phyloP scores from a whole-genome alignment of 1,140 invertebrate species.

The Halictus rubicundus region DNA sequence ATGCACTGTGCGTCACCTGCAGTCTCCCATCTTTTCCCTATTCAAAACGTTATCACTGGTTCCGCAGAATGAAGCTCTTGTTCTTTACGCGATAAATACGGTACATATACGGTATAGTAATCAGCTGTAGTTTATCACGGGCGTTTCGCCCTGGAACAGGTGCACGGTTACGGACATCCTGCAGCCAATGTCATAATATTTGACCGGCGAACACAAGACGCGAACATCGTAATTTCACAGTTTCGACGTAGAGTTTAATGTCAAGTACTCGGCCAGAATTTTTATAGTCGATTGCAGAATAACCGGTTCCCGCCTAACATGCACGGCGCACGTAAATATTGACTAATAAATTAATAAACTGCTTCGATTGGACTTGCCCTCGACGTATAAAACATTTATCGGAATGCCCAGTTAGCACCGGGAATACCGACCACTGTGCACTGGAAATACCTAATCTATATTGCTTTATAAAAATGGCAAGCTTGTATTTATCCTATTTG shows the following conservation, averaged over 20 bases:
- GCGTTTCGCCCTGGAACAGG: not conserved
- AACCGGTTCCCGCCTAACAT: not conserved
- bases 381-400: too few relatives aligned
- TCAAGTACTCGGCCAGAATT: not conserved
- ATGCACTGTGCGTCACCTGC: too few relatives aligned
- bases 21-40: not conserved
- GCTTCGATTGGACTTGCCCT: too few relatives aligned
- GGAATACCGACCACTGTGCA: too few relatives aligned
- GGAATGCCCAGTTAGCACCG: too few relatives aligned
- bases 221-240: not conserved
- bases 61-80: conserved; percentile 2
- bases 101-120: not conserved
- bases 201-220: not conserved
- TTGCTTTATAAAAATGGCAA: too few relatives aligned
- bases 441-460: too few relatives aligned
- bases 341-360: not conserved
- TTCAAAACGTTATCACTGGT: not conserved
- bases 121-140: conserved; percentile 1
- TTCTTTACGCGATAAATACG: not conserved
- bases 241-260: not conserved
- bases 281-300: not conserved
- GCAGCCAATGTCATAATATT: not conserved
- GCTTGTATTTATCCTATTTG: too few relatives aligned
- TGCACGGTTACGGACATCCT: not conserved
- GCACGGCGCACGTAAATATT: not conserved